Base-by-base conservation (phyloP, 2,113 vertebrate genomes). In the Indicator indicator region DNA sequence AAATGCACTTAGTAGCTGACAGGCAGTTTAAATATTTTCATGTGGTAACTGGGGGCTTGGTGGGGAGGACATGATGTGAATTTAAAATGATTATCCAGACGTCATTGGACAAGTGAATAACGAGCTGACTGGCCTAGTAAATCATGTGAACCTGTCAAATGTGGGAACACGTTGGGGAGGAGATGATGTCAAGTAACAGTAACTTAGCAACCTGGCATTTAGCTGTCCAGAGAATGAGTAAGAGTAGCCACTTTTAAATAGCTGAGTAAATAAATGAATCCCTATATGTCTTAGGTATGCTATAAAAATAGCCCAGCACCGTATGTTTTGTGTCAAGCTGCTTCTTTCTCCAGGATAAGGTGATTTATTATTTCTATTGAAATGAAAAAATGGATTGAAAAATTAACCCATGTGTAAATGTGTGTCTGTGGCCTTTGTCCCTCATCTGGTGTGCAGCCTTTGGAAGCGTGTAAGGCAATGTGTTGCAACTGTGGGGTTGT, bases 121-220 rank as follows among this genome's bases (percentile, higher is more conserved):
- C 44, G 92, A 98, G 96, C 97, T 97, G 97, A 90, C 97, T 97
- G 94, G 95, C 88, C 95, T 94, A 97, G 96, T 98, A 97, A 98
- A 98, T 98, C 98, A 98, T 97, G 96, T 94, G 96, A 97, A 96
- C 95, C 96, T 98, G 98, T 98, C 98, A 98, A 97, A 98, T 93
- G 88, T 89, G 91, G 95, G 94, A 98, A 97, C 96, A 98, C 97
- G 50, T 97, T 96, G 94, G 92, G 96, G 97, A 98, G 98, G 97
- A 97, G 97, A 97, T 98, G 98, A 98, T 98, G 98, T 98, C 98
- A 98, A 97, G 98, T 98, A 97, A 94, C 90, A 91, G 98, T 98
- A 98, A 97, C 98, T 97, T 97, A 98, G 98, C 98, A 98, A 98
- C 97, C 89, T 92, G 82, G 88, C 95, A 94, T 98, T 97, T 98